These are phyloP conservation scores for Pseudomyrmex flavicornis DNA, from an alignment of 1,140 invertebrate genomes.

Conservation along the genomic window DNA sequence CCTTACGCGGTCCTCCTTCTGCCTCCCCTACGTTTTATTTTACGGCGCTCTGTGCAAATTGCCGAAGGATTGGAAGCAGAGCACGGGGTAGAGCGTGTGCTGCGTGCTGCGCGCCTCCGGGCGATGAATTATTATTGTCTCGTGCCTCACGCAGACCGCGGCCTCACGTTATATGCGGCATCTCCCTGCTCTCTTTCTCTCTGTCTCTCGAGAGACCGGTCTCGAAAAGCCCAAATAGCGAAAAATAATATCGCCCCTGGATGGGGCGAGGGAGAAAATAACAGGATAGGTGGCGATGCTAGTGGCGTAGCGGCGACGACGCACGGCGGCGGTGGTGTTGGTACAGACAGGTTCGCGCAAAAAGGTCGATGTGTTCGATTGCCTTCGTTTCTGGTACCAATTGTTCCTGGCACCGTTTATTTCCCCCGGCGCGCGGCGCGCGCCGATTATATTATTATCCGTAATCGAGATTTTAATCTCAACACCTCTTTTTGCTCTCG, in stretches of 20 bases:
- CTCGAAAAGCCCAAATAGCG: slow-evolving; percentile 62
- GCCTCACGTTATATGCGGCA: slow-evolving; percentile 59
- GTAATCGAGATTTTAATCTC: slow-evolving; percentile 44
- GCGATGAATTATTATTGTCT: slow-evolving; percentile 78
- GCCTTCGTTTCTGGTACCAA: slow-evolving; percentile 18
- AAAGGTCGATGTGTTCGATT: not conserved
- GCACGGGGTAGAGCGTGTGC: slow-evolving; percentile 62
- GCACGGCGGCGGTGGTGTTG: not conserved
- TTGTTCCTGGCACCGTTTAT: slow-evolving; percentile 42
- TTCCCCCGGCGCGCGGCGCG: not conserved
- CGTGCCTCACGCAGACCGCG: slow-evolving; percentile 76
- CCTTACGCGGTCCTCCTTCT: slow-evolving; percentile 20
- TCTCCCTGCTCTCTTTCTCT: not conserved
- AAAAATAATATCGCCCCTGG: slow-evolving; percentile 64
- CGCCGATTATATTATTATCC: slow-evolving; percentile 28
- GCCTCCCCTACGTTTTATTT: slow-evolving; percentile 63
- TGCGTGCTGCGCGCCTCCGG: slow-evolving; percentile 69
- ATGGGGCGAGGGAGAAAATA: slow-evolving; percentile 60
- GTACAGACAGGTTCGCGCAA: slow-evolving; percentile 2
- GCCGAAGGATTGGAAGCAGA: slow-evolving; percentile 76
- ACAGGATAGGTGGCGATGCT: slow-evolving; percentile 58
- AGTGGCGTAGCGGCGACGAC: slow-evolving; percentile 10
- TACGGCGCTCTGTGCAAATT: slow-evolving; percentile 75
- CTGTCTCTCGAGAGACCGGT: slow-evolving; percentile 40
- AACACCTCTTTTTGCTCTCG: not conserved